Evolutionary conservation across 2,113 vertebrate species (phyloP).

Genomic region (Pteronura brasiliensis): DNA sequence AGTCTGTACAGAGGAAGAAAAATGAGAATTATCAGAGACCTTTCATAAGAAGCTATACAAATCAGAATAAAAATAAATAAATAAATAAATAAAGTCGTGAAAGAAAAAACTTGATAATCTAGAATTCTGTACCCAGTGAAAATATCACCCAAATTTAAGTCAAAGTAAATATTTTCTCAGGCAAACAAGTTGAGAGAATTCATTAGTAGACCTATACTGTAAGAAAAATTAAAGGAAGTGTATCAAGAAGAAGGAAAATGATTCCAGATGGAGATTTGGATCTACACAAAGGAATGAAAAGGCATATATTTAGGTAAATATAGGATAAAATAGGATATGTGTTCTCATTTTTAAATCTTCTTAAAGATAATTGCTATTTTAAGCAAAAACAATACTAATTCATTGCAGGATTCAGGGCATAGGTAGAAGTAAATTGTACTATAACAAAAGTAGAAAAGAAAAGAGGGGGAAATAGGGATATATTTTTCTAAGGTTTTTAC

Average conservation of each 20-base stretch:
- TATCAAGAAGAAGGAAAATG: not conserved
- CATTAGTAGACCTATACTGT: not conserved
- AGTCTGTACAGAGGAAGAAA: not conserved
- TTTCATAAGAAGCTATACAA: not conserved
- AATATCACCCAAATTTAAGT: not conserved
- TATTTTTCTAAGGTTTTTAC: not conserved
- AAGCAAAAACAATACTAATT: not conserved
- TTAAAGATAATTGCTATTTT: not conserved
- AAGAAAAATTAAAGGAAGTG: not conserved
- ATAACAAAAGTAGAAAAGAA: not conserved
- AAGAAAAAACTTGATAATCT: not conserved
- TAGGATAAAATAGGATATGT: not conserved
- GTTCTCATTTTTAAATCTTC: not conserved
- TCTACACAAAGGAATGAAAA: not conserved
- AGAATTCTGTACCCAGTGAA: not conserved
- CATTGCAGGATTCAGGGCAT: not conserved
- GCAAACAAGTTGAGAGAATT: not conserved
- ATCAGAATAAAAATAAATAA: not conserved
- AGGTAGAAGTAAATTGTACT: not conserved
- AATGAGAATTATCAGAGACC: not conserved
- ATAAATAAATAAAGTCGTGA: not conserved
- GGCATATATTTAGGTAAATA: not conserved
- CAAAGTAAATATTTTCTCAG: constrained; percentile 1
- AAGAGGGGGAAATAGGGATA: not conserved
- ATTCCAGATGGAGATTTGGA: not conserved